These are phyloP conservation scores for Ericerus pela DNA, from an alignment of 1,140 invertebrate species.

Conservation along the genomic window DNA sequence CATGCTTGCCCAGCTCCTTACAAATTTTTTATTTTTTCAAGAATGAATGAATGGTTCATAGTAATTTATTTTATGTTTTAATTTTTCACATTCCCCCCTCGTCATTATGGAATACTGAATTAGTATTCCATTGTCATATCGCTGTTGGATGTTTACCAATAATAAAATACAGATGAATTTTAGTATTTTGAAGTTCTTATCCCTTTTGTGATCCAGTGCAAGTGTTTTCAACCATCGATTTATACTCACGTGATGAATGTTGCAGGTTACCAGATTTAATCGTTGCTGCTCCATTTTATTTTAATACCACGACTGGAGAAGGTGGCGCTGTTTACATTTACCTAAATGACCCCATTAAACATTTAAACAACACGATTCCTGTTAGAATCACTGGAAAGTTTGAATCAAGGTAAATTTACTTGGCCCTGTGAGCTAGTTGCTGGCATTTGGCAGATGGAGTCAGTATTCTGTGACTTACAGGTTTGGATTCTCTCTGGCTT, in stretches of 20 bases:
- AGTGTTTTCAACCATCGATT: not conserved
- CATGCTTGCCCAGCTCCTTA: too few species aligned
- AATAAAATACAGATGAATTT: too few species aligned
- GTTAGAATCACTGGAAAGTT: slow-evolving; percentile 49
- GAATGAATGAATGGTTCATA: too few species aligned
- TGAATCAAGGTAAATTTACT: slow-evolving; percentile 42
- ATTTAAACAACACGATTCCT: slow-evolving; percentile 33
- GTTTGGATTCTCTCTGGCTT: slow-evolving; percentile 73
- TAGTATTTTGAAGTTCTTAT: not conserved
- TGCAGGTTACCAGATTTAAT: slow-evolving; percentile 66
- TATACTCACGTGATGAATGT: slow-evolving; percentile 19
- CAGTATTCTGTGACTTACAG: slow-evolving; percentile 27
- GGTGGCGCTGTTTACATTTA: slow-evolving; percentile 88
- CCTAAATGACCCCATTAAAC: slow-evolving; percentile 36
- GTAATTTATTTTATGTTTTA: too few species aligned
- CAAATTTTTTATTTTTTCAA: too few species aligned
- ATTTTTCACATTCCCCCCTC: too few species aligned
- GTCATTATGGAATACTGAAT: too few species aligned
- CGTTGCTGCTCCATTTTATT: slow-evolving; percentile 84
- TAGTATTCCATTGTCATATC: too few species aligned
- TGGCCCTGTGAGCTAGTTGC: not conserved
- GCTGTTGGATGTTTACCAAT: too few species aligned
- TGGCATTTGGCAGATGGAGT: not conserved
- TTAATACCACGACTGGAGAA: slow-evolving; percentile 48
- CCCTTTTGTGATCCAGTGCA: not conserved